phyloP scores from a whole-genome alignment of 2,113 vertebrate genomes.

The Prionailurus bengalensis region DNA sequence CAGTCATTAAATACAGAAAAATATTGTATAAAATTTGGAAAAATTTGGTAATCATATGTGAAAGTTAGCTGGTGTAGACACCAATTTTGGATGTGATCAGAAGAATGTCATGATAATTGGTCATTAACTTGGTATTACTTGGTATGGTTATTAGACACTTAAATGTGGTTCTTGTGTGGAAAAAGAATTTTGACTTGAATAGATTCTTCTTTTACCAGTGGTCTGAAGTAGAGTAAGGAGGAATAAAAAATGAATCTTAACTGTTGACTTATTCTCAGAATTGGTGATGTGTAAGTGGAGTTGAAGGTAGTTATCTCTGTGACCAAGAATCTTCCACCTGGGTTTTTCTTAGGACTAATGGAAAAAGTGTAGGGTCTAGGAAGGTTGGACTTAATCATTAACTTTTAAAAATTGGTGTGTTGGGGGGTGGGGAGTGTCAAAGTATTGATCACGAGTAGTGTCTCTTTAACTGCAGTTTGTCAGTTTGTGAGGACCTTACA shows the following conservation, averaged over 20 bases:
- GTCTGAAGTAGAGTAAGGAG: conserved; percentile 45
- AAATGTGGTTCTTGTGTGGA: conserved; percentile 35
- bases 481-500: background rate
- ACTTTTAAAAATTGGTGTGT: background rate
- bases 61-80: background rate
- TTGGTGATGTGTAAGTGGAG: conserved; percentile 14
- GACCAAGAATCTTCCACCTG: conserved; percentile 16
- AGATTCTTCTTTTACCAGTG: background rate
- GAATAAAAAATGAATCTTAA: conserved; percentile 37
- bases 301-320: background rate
- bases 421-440: background rate
- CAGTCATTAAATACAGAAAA: conserved; percentile 58
- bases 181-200: conserved; percentile 11
- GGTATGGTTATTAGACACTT: background rate
- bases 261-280: conserved; percentile 54
- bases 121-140: background rate
- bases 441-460: background rate
- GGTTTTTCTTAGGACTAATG: conserved; percentile 22
- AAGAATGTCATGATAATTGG: background rate
- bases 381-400: conserved; percentile 35
- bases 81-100: background rate
- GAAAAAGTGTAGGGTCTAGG: background rate
- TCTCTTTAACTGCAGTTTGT: background rate
- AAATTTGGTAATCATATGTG: conserved; percentile 29
- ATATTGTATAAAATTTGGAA: conserved; percentile 31